Evolutionary conservation across 2,113 vertebrate species (phyloP).

Genomic region (pig (Sus scrofa)): T2T-Sscrofa CM000816.6:17502001-17502500

Average conservation of each 20-base stretch:
- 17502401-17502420: neutral
- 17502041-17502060: constrained; percentile 2
- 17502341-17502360: neutral
- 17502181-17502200: no score
- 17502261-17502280: no score
- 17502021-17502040: neutral
- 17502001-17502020: neutral
- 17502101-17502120: no score
- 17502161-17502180: no score
- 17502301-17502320: no score
- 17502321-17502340: no score
- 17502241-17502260: no score
- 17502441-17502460: neutral
- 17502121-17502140: no score
- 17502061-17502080: constrained; percentile 26
- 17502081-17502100: neutral
- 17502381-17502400: constrained; percentile 31
- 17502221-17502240: no score
- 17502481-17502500: neutral
- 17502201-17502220: no score
- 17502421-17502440: constrained; percentile 48
- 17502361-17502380: constrained; percentile 16
- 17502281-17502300: no score
- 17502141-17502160: no score
- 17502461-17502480: neutral